These are phyloP conservation scores for Jaculus jaculus DNA, from an alignment of 2,113 vertebrate species.

Conservation along the genomic window DNA sequence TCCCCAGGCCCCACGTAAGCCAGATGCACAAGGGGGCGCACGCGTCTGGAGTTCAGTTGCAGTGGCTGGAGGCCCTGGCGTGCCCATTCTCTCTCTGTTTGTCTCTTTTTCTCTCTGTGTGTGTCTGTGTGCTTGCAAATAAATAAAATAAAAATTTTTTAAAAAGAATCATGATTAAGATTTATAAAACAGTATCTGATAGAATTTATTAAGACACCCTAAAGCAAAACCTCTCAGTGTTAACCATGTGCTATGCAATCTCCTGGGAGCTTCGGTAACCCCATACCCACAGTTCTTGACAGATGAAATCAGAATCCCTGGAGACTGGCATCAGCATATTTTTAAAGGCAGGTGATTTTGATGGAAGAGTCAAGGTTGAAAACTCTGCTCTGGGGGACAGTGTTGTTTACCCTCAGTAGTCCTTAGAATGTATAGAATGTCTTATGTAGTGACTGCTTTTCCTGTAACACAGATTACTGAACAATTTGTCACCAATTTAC, in stretches of 20 bases:
- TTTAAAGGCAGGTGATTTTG: not conserved
- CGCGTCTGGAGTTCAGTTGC: no score
- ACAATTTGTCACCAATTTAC: not conserved
- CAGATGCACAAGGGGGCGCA: no score
- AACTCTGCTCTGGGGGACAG: not conserved
- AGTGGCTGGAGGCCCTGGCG: no score
- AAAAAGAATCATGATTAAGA: not conserved
- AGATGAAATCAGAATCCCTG: not conserved
- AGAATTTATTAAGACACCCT: not conserved
- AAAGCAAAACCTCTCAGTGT: not conserved
- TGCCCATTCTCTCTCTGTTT: no score
- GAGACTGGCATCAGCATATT: not conserved
- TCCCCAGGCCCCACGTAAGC: no score
- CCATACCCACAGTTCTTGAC: not conserved
- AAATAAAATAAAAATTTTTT: no score
- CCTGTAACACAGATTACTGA: not conserved
- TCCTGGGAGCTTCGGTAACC: not conserved
- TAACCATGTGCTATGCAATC: not conserved
- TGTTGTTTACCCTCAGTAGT: not conserved
- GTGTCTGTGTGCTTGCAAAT: no score
- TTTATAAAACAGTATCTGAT: not conserved
- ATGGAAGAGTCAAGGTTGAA: not conserved
- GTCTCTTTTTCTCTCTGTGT: no score
- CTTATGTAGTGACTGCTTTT: not conserved
- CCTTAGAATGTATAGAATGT: not conserved